Percentiles rank a stretch among this genome's conserved stretches.
These are phyloP conservation scores for Agrotis puta DNA, from an alignment of 2,888 invertebrate species.

Conservation along the genomic window DNA sequence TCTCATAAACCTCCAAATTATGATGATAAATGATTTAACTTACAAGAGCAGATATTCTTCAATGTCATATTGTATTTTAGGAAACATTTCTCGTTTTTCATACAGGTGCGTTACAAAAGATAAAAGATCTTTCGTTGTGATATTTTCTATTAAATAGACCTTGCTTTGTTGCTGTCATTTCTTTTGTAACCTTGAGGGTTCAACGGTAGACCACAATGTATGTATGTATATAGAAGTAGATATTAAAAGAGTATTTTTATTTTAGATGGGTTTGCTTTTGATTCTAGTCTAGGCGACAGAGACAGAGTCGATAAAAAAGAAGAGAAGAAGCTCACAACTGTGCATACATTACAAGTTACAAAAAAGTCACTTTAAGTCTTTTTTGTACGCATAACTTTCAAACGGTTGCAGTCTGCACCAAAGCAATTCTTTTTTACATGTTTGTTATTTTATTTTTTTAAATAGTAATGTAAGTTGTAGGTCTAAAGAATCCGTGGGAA, in stretches of 20 bases:
- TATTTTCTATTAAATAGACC: not conserved
- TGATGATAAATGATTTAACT: not conserved
- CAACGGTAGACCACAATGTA: not conserved
- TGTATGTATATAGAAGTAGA: not conserved
- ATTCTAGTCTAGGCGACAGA: no score
- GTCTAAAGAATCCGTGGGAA: no score
- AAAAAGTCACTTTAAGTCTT: no score
- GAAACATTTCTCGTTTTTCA: not conserved
- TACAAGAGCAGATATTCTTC: not conserved
- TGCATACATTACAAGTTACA: no score
- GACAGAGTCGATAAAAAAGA: no score
- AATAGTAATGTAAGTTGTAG: no score
- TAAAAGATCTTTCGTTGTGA: not conserved
- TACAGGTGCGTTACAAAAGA: not conserved
- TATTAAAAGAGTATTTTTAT: not conserved
- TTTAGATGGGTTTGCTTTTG: no score
- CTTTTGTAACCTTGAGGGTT: constrained; percentile 8
- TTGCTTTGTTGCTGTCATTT: not conserved
- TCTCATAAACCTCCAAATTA: not conserved
- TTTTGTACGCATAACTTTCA: no score
- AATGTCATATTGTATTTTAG: not conserved
- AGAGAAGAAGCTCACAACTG: no score
- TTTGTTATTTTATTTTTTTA: no score
- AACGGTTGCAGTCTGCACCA: no score
- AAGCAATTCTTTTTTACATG: no score